Percentiles rank a stretch among this genome's conserved stretches.
phyloP scores from a whole-genome alignment of 2,888 invertebrate genomes.

The Sarcophaga caerulescens region DNA sequence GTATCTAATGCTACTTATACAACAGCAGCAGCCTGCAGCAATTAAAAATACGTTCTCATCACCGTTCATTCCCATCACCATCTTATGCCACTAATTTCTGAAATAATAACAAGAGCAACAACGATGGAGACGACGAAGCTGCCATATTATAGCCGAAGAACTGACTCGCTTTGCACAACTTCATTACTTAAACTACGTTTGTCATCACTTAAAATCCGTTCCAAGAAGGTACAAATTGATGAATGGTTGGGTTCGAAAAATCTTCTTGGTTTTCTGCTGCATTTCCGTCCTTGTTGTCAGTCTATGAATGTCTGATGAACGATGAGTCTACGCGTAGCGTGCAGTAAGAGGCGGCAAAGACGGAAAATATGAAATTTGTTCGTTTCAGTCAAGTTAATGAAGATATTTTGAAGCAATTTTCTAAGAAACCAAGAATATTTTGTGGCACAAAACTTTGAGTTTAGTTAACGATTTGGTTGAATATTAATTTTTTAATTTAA shows the following conservation, averaged over 20 bases:
- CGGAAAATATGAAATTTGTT: not conserved
- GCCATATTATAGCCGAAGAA: not conserved
- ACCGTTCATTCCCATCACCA: slow-evolving; percentile 47
- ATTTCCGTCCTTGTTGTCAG: slow-evolving; percentile 38
- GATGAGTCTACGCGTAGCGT: not conserved
- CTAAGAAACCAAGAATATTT: slow-evolving; percentile 16
- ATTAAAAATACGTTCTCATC: slow-evolving; percentile 58
- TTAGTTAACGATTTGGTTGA: slow-evolving; percentile 49
- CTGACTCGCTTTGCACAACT: slow-evolving; percentile 38
- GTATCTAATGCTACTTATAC: slow-evolving; percentile 39
- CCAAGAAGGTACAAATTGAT: slow-evolving; percentile 34
- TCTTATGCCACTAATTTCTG: slow-evolving; percentile 54
- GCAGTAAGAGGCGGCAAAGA: not conserved
- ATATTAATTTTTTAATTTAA: slow-evolving; percentile 40
- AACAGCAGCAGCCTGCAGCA: slow-evolving; percentile 54
- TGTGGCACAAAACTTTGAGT: slow-evolving; percentile 24
- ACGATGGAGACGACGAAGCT: not conserved
- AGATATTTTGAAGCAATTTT: slow-evolving; percentile 45
- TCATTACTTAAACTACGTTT: slow-evolving; percentile 60
- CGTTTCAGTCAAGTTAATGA: slow-evolving; percentile 33
- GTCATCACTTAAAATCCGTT: slow-evolving; percentile 47
- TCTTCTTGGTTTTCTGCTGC: slow-evolving; percentile 38
- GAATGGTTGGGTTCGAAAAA: slow-evolving; percentile 28
- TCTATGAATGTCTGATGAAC: not conserved
- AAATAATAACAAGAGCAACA: slow-evolving; percentile 4